Percentiles rank a stretch among this genome's conserved stretches.
Conservation (phyloP, 1,140 invertebrate species). For the Ladona fulva region DNA sequence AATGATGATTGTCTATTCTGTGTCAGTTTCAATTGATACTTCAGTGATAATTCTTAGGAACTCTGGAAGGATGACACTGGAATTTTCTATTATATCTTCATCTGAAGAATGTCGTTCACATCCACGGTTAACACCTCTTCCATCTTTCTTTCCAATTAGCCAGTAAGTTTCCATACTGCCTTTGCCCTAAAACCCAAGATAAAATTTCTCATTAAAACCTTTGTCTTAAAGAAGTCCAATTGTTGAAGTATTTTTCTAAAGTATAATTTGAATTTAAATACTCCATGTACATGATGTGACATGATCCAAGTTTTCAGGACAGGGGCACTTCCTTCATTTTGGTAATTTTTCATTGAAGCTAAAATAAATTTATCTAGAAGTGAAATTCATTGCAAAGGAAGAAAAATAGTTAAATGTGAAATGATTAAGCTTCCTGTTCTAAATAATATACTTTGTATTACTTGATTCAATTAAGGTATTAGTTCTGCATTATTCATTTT, state of each 20-base stretch:
- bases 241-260: not conserved
- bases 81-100: not conserved
- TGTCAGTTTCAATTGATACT: not conserved
- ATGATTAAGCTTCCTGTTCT: too few relatives aligned
- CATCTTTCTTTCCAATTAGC: slow-evolving; percentile 75
- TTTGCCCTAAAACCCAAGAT: slow-evolving; percentile 60
- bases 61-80: not conserved
- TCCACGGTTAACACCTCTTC: slow-evolving; percentile 18
- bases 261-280: not conserved
- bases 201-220: not conserved
- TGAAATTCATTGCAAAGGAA: too few relatives aligned
- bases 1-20: not conserved
- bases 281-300: too few relatives aligned
- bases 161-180: slow-evolving; percentile 86
- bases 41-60: not conserved
- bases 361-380: too few relatives aligned
- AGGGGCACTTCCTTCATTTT: too few relatives aligned
- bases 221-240: not conserved
- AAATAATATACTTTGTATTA: too few relatives aligned
- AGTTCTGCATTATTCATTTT: too few relatives aligned
- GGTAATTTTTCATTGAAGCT: too few relatives aligned
- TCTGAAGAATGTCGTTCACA: not conserved
- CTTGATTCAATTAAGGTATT: too few relatives aligned
- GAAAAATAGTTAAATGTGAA: too few relatives aligned
- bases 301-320: too few relatives aligned